phyloP scores from a whole-genome alignment of 2,888 invertebrate species.

The Aphidoletes aphidimyza region DNA sequence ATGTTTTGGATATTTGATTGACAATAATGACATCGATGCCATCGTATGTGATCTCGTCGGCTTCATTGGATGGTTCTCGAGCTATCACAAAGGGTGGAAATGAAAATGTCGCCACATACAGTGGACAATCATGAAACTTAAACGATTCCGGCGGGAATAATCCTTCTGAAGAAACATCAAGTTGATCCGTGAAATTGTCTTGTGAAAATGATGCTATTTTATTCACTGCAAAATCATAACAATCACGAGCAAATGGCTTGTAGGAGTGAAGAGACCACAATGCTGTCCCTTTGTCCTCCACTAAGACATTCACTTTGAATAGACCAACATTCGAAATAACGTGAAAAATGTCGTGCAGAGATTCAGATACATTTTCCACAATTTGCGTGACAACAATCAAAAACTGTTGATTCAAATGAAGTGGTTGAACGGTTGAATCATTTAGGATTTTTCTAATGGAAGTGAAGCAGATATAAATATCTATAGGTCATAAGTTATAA shows the following conservation, averaged over 20 bases:
- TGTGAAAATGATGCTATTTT: background rate
- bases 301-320: background rate
- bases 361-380: background rate
- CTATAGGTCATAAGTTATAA: no score
- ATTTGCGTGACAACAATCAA: background rate
- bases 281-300: background rate
- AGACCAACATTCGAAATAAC: background rate
- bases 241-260: background rate
- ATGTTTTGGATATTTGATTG: background rate
- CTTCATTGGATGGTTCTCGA: background rate
- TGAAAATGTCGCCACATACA: background rate
- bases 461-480: background rate
- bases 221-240: background rate
- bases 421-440: background rate
- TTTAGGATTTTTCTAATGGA: background rate
- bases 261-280: background rate
- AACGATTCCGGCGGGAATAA: background rate
- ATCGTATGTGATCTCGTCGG: background rate
- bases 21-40: background rate
- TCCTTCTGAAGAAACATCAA: background rate
- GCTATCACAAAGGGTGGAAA: background rate
- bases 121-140: background rate
- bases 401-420: background rate
- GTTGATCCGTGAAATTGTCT: background rate
- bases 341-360: background rate